Base-by-base conservation (phyloP, 1,140 invertebrate genomes). In the Penaeus vannamei region DNA sequence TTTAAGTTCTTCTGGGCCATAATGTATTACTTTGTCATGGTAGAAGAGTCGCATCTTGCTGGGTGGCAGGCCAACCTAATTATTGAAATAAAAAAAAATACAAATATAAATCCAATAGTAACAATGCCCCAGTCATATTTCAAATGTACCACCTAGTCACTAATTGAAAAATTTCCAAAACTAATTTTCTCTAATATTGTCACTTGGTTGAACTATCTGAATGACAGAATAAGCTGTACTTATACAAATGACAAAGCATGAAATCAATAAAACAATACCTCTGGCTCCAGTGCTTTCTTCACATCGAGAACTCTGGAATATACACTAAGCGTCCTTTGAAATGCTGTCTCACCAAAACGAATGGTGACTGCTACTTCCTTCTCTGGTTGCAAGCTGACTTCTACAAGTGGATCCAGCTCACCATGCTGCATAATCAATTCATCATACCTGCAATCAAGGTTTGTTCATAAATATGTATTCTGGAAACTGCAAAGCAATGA, bases 41-140 rank as follows among this genome's bases (percentile, higher is more conserved):
- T 93, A 93, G 91, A 92, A 94, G 14, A 94, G 77, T 23, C 92
- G 66, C 89, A 93, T 93, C 83, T 93, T 92, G 61, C 84, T 83
- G 0, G 91, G 77, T 60, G 92, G 92, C 42, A 93, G 46, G 14
- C 93, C 93, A 66, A 91, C 62, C 90, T 91, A 83, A 53, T 29
- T 46, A 42, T 10, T 14, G 19, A 53, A 87, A 17, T 3, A 77
- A 1, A 85, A 17, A 26, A 23, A n/a, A 26, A 83, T 42, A 42
- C 1, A 53, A 53, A 5, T 53, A 17, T 12, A 53, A 53, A 53
- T 12, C 17, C 53, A 53, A 53, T 53, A 12, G 17, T 53, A 53
- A 53, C 4, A 53, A 53, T 53, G 12, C 10, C 53, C 53, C 12
- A 53, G 5, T 53, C 14, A 17, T 10, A 53, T 53, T 12, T 53